A percentile compares a stretch with the other conserved stretches of the same genome.
phyloP scores from a whole-genome alignment of 2,888 invertebrate species.

The Thymelicus lineola region DNA sequence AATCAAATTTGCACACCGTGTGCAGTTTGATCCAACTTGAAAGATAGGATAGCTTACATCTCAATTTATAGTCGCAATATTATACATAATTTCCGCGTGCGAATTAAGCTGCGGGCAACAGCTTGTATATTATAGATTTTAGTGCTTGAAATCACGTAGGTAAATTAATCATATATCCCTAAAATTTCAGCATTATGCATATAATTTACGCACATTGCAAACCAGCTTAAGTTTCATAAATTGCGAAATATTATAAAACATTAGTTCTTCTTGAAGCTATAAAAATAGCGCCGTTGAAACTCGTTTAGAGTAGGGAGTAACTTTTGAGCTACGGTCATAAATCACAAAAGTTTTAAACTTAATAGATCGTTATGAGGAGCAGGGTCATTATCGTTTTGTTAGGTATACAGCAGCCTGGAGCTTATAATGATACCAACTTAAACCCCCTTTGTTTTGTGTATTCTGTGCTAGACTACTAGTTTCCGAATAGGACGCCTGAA shows the following conservation, averaged over 20 bases:
- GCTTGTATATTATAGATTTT: no score
- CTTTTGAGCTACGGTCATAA: slow-evolving; percentile 22
- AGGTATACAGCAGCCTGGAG: background rate
- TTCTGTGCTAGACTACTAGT: background rate
- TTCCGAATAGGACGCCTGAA: no score
- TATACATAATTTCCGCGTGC: no score
- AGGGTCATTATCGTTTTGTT: slow-evolving; percentile 28
- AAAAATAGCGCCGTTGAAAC: slow-evolving; percentile 22
- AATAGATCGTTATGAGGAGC: slow-evolving; percentile 28
- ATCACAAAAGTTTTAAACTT: slow-evolving; percentile 33
- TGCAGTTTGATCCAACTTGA: no score
- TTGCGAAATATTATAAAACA: background rate
- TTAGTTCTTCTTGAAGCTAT: slow-evolving; percentile 6
- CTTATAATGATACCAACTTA: background rate
- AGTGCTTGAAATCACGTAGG: no score
- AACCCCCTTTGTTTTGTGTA: background rate
- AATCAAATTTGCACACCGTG: no score
- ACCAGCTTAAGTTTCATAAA: background rate
- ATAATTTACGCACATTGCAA: no score
- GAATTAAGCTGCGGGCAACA: no score
- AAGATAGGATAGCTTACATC: no score
- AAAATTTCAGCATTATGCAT: no score
- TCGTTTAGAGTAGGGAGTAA: slow-evolving; percentile 18
- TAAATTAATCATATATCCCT: no score
- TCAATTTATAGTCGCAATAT: no score